Base-by-base conservation (phyloP, 2,797 vertebrate species). In the Anolis apletophallus region DNA sequence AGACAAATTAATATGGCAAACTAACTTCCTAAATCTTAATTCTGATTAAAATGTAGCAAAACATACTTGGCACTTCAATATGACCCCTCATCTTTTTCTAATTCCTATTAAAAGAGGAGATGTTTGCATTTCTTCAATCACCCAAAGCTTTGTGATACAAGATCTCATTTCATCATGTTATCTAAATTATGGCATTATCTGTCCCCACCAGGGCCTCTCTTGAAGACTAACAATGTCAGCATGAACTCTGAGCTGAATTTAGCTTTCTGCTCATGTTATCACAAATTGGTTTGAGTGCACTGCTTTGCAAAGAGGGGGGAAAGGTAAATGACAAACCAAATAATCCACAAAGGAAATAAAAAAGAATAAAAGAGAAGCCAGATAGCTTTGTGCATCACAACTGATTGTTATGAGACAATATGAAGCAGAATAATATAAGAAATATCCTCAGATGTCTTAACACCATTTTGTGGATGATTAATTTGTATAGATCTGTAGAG, bases 281-380 rank as follows among this genome's bases (percentile, higher is more conserved):
- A 85, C 85, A 95, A 94, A 91, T 92, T 91, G 93, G 83, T 94
- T 93, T 92, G 85, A 95, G 83, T 91, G 86, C 80, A 92, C 64
- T 91, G 85, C 29, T 80, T 46, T 92, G 85, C 61, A 91, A 83
- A 50, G 54, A 9, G 21, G 5, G 3, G 5, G 85, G 88, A 84
- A 71, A 87, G 87, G 86, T 46, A 90, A 93, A 92, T 92, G 92
- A 91, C 88, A 94, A 94, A 89, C 91, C 84, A 90, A 91, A 91
- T 89, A 91, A 93, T 61, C 89, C 87, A 89, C 57, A 40, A 26
- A 36, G 11, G 50, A 4, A 69, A 67, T 29, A 68, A 40, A 61
- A 32, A 77, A 34, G 2, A 64, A 54, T 78, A 17, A 80, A 61
- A n/a, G 13, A 32, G 4, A 21, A 29, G 3, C 79, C 12, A 32